Evolutionary conservation across 1,140 invertebrate genomes (phyloP), one percentile per base, ranked within the genome.

Genomic region (Pogonomyrmex californicus): DNA sequence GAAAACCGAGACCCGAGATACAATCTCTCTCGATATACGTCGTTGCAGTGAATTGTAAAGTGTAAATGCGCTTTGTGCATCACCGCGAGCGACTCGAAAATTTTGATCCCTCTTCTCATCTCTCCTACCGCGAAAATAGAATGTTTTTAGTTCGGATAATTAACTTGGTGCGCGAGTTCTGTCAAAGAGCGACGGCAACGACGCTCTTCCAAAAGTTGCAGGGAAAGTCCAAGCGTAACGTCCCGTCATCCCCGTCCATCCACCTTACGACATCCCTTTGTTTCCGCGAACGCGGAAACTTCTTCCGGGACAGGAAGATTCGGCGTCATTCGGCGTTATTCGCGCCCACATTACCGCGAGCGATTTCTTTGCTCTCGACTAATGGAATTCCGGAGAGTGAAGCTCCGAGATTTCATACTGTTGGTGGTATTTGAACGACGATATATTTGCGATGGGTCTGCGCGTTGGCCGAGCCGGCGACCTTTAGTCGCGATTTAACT

Each of bases 41-140:
- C 41, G 30, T 68, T 68, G 41, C 65, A 30, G 23, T 41, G 23
- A 49, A 68, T 68, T 49, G 33, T 7, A 12, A 41, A n/a, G 9
- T n/a, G 9, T 9, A 9, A n/a, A n/a, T 36, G 65, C 23, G 38
- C 30, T n/a, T 47, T 30, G n/a, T 23, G 5, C 7, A 49, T 68
- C 23, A 68, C 65, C 65, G 44, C 41, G 65, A 68, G 41, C 41
- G 23, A 49, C 49, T 68, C 17, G 12, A 68, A 68, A 68, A 49
- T 41, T 49, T 2, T 12, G 1, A 47, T 68, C 12, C n/a, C 23
- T 47, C n/a, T 0, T 0, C 1, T 23, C n/a, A 1, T 23, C 6
- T 23, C 23, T 4, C n/a, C 23, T 12, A 9, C 41, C 38, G 3
- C 10, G 41, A 12, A 14, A 47, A 1, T 47, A 30, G 65, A 68